phyloP scores from a whole-genome alignment of 2,113 vertebrate genomes.

The Protobothrops mucrosquamatus region DNA sequence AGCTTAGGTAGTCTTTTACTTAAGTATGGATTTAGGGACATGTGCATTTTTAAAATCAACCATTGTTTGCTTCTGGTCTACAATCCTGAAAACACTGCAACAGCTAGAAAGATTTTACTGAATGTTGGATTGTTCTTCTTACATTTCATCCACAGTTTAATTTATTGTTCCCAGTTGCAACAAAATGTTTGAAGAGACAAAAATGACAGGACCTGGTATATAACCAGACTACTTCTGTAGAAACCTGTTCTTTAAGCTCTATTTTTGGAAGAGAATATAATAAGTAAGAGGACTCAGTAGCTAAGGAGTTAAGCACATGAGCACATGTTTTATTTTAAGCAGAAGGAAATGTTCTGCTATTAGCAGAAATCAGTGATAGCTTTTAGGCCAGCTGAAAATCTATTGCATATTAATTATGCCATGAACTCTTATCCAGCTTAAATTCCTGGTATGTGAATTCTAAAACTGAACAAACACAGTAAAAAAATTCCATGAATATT shows the following conservation, averaged over 20 bases:
- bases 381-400: conserved; percentile 24
- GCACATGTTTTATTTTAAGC: neutral
- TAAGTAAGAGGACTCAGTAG: neutral
- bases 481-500: conserved; percentile 60
- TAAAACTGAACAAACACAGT: conserved; percentile 48
- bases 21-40: neutral
- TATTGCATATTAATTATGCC: conserved; percentile 1
- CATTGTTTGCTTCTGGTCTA: neutral
- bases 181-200: neutral
- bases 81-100: neutral
- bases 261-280: neutral
- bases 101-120: neutral
- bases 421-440: neutral
- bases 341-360: neutral
- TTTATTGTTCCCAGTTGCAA: neutral
- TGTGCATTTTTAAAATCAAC: neutral
- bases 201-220: neutral
- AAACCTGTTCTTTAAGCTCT: neutral
- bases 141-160: neutral
- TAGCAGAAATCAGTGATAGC: neutral
- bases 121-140: neutral
- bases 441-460: conserved; percentile 15
- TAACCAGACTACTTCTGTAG: neutral
- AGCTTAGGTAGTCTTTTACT: neutral
- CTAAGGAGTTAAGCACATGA: neutral